phyloP scores from a whole-genome alignment of 2,888 invertebrate genomes.

The Cremastinae sp. region DNA sequence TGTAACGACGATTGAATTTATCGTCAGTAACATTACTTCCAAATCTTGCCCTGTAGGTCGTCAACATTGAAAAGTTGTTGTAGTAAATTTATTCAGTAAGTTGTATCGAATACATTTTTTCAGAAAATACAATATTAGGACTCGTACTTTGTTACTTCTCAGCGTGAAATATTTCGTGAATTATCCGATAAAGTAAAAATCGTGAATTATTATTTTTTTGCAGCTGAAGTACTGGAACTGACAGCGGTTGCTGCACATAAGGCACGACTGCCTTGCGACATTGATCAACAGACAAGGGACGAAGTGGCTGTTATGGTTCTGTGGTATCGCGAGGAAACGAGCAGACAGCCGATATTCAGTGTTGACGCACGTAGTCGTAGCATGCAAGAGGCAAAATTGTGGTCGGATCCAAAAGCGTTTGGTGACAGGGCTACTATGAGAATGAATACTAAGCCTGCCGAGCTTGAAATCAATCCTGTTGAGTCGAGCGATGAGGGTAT shows the following conservation, averaged over 20 bases:
- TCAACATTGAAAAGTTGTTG: too few species aligned
- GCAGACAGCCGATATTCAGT: conserved; percentile 93
- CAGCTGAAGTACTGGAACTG: conserved; percentile 85
- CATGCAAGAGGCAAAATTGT: conserved; percentile 78
- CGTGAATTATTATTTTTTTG: conserved; percentile 62
- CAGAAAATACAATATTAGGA: too few species aligned
- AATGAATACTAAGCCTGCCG: conserved; percentile 76
- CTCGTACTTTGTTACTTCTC: too few species aligned
- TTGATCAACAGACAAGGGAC: conserved; percentile 88
- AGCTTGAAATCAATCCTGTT: conserved; percentile 79
- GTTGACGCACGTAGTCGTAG: conserved; percentile 80
- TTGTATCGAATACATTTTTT: too few species aligned
- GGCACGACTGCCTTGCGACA: conserved; percentile 92
- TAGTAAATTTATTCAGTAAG: too few species aligned
- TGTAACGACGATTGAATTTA: too few species aligned
- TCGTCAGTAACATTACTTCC: too few species aligned
- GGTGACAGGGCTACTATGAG: conserved; percentile 80
- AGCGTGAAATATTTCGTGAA: background rate
- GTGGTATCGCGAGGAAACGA: conserved; percentile 90
- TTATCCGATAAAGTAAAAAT: conserved; percentile 4
- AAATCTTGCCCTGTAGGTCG: too few species aligned
- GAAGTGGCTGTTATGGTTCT: conserved; percentile 94
- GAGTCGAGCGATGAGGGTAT: conserved; percentile 80
- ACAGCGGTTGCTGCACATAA: conserved; percentile 91
- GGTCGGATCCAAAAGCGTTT: conserved; percentile 80